Evolutionary conservation across 2,113 vertebrate genomes (phyloP), one percentile per base, ranked within the genome.

Genomic region (Thomomys bottae): DNA sequence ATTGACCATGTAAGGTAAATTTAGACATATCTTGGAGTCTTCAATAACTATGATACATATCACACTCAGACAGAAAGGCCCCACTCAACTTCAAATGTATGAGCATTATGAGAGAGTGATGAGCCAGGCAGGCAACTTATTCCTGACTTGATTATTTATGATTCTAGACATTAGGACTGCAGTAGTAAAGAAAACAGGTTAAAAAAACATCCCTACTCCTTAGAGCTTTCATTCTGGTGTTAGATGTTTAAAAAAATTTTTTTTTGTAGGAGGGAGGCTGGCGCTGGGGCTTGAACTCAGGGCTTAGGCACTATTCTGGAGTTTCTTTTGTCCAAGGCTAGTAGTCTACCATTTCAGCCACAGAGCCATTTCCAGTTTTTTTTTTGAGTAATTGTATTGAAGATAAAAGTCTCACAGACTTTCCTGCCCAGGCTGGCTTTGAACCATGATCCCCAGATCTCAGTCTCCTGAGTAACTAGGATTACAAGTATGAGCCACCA

Each of bases 21-120:
- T 38, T 84, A 77, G 61, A 76, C 66, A 86, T 72, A 87, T 66
- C 15, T 76, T 84, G 12, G 42, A 23, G 76, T 91, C 20, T 79
- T 94, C 57, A 71, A 15, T 88, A 66, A 86, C 77, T 72, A 40
- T 38, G 45, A 67, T 57, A 95, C 7, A 86, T 3, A 24, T 49
- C 67, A 71, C 4, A 71, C 64, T 71, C 2, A 36, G 61, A n/a
- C 64, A 9, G 42, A 28, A 59, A 45, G 68, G 54, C 54, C 15
- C 49, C 17, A 28, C 30, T 63, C 14, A 87, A 36, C 45, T 77
- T 45, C 71, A n/a, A 84, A 80, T 89, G 24, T 67, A 80, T 77
- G 28, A 91, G 63, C 24, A 87, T 83, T 87, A 40, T 59, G 54
- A 88, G 0, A 68, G 23, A 92, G 57, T 88, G 30, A n/a, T 54